Base-by-base conservation (phyloP, 2,113 vertebrate species). In the Rhynchomys soricoides region DNA sequence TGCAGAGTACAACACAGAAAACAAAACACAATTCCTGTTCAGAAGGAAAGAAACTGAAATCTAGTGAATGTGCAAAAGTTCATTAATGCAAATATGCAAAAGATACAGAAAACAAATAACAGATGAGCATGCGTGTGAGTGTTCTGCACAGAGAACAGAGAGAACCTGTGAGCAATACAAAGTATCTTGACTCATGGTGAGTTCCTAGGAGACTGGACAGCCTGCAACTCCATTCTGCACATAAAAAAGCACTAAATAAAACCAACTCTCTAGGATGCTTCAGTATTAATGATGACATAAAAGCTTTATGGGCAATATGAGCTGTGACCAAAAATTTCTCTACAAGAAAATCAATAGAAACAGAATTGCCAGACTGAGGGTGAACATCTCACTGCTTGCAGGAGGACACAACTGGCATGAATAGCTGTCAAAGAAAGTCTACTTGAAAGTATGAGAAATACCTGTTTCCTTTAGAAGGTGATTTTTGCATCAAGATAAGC, bases 271-370 rank as follows among this genome's bases (percentile, higher is more conserved):
- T 96, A 91, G 95, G 93, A 98, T 83, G 91, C 96, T 96, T 94
- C 86, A 62, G 43, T 95, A 90, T 96, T 97, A 97, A 98, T 0
- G 0, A 90, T 85, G 91, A 97, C 86, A 97, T 98, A 88, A 97
- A 98, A 91, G 10, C 96, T 98, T 98, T 97, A 98, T 93, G 90
- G 92, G 85, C 93, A 96, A 89, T 70, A 89, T 97, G 89, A 94
- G 87, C 96, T 97, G 96, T 95, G 97, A 98, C 96, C 89, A 92
- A 93, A 93, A 97, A 87, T 89, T 93, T 89, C 73, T 93, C n/a
- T 0, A 24, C 97, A 95, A 96, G 88, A 97, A 98, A 98, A 98
- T 97, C 96, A 94, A 97, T 95, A 86, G 77, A 66, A 92, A 89
- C 68, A 92, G 92, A 91, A 62, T 94, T 86, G 98, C 89, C 86